A percentile compares a stretch with the other conserved stretches of the same genome.
phyloP scores from a whole-genome alignment of 2,113 vertebrate species.

The Cololabis saira region DNA sequence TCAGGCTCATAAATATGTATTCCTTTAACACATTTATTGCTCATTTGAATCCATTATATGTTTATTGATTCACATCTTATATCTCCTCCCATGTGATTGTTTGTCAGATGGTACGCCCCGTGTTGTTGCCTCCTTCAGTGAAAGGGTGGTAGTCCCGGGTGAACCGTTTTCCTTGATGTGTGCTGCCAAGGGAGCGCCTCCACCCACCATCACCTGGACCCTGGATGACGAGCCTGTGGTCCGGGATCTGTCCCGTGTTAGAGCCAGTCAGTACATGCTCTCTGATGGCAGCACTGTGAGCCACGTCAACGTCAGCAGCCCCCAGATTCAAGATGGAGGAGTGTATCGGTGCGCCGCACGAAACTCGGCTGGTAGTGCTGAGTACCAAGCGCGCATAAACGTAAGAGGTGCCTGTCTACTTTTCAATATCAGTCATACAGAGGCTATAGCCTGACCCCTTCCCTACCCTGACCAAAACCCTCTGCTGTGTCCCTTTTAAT shows the following conservation, averaged over 20 bases:
- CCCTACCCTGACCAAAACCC: constrained; percentile 58
- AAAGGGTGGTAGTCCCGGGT: constrained; percentile 95
- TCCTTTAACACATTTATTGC: no score
- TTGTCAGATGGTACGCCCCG: constrained; percentile 93
- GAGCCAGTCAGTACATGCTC: constrained; percentile 96
- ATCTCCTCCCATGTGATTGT: constrained; percentile 4
- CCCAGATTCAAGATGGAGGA: constrained; percentile 97
- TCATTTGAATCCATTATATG: no score
- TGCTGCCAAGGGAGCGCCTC: constrained; percentile 94
- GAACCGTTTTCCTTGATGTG: constrained; percentile 98
- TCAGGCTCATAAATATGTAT: no score
- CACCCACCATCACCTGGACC: constrained; percentile 96
- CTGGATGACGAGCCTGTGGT: constrained; percentile 94
- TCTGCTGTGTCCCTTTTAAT: constrained; percentile 45
- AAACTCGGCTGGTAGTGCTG: constrained; percentile 99
- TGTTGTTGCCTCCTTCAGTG: constrained; percentile 97
- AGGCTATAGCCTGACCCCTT: constrained; percentile 81
- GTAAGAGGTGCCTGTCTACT: constrained; percentile 99
- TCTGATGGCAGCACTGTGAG: constrained; percentile 94
- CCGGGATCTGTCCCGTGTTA: constrained; percentile 87
- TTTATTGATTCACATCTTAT: background rate
- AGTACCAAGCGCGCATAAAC: constrained; percentile 99
- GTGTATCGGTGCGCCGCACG: constrained; percentile 98
- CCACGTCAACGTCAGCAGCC: constrained; percentile 95
- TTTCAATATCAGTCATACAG: constrained; percentile 98